These are phyloP conservation scores for Scolanthus callimorphus DNA, from an alignment of 92 coral and sea anemone species.

Conservation along the genomic window DNA sequence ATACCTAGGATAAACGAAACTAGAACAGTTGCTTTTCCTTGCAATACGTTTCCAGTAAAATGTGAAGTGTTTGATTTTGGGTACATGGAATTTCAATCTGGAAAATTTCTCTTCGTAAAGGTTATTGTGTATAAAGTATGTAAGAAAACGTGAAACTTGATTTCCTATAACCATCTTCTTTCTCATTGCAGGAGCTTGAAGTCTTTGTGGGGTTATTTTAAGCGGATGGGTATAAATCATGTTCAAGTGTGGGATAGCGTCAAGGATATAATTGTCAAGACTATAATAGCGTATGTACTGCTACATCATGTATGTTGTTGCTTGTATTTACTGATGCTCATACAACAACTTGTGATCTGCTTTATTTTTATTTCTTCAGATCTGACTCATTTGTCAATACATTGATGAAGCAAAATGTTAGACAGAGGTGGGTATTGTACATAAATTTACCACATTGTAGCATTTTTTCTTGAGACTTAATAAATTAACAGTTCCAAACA, in stretches of 20 bases:
- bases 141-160: no score
- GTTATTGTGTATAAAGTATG: no score
- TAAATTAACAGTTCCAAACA: no score
- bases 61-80: no score
- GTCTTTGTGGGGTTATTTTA: conserved; percentile 93
- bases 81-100: no score
- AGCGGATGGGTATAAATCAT: conserved; percentile 78
- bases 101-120: no score
- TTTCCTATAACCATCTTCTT: no score
- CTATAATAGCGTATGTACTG: conserved; percentile 74
- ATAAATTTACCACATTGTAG: no score
- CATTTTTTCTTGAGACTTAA: no score
- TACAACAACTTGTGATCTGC: background rate
- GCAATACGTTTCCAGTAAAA: no score
- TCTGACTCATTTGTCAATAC: conserved; percentile 91
- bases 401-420: conserved; percentile 88
- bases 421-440: conserved; percentile 82
- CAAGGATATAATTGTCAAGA: conserved; percentile 90
- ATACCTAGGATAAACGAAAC: no score
- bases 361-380: conserved; percentile 56
- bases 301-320: background rate
- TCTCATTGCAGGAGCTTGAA: conserved; percentile 70
- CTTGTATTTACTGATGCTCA: background rate
- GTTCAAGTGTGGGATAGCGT: conserved; percentile 84
- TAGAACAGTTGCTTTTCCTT: no score